Evolutionary conservation across 2,113 vertebrate species (phyloP).

Genomic region (Perca schrenkii): DNA sequence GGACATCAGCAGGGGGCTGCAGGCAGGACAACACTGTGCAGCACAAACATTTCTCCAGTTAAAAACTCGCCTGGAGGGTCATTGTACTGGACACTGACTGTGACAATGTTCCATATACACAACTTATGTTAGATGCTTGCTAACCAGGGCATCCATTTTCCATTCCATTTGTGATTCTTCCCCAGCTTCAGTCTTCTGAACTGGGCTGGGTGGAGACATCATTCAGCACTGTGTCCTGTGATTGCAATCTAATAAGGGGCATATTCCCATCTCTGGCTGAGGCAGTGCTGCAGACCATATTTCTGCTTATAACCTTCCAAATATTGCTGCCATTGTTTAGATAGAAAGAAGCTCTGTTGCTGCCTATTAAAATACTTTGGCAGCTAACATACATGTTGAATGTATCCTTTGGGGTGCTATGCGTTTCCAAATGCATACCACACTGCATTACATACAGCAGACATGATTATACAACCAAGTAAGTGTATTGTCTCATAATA

Average conservation of each 20-base stretch:
- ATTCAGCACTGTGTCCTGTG: neutral
- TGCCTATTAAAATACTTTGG: neutral
- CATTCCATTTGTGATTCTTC: neutral
- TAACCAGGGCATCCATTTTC: conserved; percentile 1
- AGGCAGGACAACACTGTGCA: conserved; percentile 25
- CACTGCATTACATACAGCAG: neutral
- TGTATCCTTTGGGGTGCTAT: too few relatives aligned
- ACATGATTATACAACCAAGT: neutral
- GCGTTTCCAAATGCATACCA: neutral
- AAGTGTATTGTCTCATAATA: neutral
- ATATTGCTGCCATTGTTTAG: neutral
- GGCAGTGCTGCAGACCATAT: neutral
- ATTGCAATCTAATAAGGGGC: conserved; percentile 1
- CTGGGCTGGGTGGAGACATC: neutral
- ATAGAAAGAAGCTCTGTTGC: conserved; percentile 1
- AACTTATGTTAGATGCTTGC: neutral
- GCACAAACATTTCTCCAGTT: conserved; percentile 32
- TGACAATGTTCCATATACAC: neutral
- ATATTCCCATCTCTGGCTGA: conserved; percentile 7
- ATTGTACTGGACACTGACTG: conserved; percentile 10
- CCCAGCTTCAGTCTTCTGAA: neutral
- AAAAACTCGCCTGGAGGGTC: conserved; percentile 14
- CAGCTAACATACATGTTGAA: neutral
- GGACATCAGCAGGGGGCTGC: conserved; percentile 56
- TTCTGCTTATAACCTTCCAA: neutral